Percentiles rank a stretch among this genome's conserved stretches.
These are phyloP conservation scores for Chromis chromis DNA, from an alignment of 2,797 vertebrate species.

Conservation along the genomic window DNA sequence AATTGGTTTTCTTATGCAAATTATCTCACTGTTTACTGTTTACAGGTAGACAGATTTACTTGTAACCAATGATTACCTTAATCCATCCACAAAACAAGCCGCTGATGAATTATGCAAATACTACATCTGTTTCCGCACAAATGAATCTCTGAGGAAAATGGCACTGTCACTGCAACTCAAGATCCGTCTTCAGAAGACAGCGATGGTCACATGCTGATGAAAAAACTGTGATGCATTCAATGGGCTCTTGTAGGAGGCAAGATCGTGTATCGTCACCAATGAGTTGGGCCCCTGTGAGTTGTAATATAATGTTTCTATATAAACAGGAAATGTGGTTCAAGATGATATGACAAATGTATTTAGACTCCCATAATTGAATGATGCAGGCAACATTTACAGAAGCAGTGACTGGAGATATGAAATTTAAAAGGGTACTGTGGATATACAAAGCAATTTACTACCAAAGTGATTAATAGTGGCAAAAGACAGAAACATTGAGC, in stretches of 20 bases:
- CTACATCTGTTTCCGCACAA: slow-evolving; percentile 69
- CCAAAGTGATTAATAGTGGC: neutral
- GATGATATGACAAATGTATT: neutral
- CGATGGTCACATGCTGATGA: slow-evolving; percentile 1
- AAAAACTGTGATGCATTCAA: slow-evolving; percentile 12
- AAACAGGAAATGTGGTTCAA: neutral
- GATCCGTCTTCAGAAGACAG: slow-evolving; percentile 43
- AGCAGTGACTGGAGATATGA: neutral
- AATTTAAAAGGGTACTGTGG: neutral
- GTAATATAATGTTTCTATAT: neutral
- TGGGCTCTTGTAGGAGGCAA: neutral
- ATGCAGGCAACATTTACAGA: neutral
- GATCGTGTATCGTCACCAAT: neutral
- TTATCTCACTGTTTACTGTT: slow-evolving; percentile 17
- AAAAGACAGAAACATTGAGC: too few relatives aligned
- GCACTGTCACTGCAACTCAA: slow-evolving; percentile 37
- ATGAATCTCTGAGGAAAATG: slow-evolving; percentile 65
- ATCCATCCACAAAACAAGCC: slow-evolving; percentile 69
- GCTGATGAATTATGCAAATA: slow-evolving; percentile 79
- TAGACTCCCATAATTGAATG: neutral
- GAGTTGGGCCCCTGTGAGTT: neutral
- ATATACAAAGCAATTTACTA: neutral
- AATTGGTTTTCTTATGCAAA: slow-evolving; percentile 55
- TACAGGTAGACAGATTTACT: slow-evolving; percentile 59
- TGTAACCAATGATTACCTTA: slow-evolving; percentile 68